phyloP scores from a whole-genome alignment of 2,113 vertebrate genomes.

The Sakesphorus luctuosus region DNA sequence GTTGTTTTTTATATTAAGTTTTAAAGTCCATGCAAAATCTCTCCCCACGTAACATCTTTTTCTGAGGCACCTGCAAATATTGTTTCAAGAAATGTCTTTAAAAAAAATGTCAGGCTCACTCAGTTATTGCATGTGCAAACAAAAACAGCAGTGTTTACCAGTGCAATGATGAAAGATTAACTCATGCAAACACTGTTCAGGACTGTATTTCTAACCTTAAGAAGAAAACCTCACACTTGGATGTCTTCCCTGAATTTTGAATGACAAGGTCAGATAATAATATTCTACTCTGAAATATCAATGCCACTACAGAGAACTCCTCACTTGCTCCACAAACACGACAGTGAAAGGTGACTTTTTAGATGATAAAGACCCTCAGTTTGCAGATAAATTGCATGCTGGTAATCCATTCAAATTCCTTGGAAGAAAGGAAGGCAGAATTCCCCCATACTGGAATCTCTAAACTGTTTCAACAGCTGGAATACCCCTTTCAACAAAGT shows the following conservation, averaged over 20 bases:
- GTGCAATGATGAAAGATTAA: neutral
- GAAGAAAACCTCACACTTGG: neutral
- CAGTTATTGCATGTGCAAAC: neutral
- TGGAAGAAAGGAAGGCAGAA: neutral
- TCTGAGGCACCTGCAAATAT: neutral
- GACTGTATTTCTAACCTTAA: neutral
- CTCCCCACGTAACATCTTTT: neutral
- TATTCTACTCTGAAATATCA: neutral
- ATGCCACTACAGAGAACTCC: neutral
- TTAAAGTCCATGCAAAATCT: neutral
- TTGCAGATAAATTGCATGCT: neutral
- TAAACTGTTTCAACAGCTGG: neutral
- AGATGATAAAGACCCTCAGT: neutral
- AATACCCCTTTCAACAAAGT: neutral
- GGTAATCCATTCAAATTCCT: neutral
- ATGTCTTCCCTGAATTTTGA: neutral
- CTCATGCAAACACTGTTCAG: neutral
- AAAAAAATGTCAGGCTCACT: neutral
- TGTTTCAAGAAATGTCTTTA: neutral
- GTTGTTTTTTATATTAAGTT: neutral
- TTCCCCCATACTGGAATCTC: accelerated
- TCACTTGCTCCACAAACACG: neutral
- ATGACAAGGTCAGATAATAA: neutral
- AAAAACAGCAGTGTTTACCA: neutral
- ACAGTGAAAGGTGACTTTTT: neutral